These are phyloP conservation scores for Laterallus jamaicensis DNA, from an alignment of 2,113 vertebrate species.

Conservation along the genomic window DNA sequence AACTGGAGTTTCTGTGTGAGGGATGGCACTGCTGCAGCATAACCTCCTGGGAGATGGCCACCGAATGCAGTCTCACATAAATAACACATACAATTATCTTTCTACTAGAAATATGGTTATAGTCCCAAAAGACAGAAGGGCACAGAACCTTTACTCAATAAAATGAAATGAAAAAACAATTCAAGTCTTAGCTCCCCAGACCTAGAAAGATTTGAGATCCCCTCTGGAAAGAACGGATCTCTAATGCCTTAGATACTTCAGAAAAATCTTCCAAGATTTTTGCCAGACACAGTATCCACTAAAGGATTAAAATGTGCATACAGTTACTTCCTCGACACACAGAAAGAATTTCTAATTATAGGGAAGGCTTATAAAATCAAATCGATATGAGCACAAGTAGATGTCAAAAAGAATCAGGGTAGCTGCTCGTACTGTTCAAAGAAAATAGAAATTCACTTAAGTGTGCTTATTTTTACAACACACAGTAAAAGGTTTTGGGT, in stretches of 20 bases:
- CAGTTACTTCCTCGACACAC: neutral
- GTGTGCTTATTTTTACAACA: neutral
- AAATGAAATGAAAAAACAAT: neutral
- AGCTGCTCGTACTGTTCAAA: neutral
- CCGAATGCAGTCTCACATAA: neutral
- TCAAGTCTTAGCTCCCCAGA: neutral
- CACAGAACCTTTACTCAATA: neutral
- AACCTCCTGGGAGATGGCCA: neutral
- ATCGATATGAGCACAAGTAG: neutral
- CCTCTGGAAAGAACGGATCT: neutral
- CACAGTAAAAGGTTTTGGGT: rapidly evolving
- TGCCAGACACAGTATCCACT: neutral
- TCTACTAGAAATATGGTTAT: neutral
- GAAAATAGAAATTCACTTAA: neutral
- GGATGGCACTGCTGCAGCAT: neutral
- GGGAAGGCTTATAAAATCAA: neutral
- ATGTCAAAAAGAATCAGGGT: neutral
- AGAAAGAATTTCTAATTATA: neutral
- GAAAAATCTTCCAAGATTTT: neutral
- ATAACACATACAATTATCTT: neutral
- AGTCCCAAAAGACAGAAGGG: neutral
- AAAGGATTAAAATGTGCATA: neutral
- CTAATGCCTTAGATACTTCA: neutral
- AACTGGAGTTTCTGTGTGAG: neutral
- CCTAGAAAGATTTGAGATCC: neutral